A percentile compares a stretch with the other conserved stretches of the same genome.
Evolutionary conservation across 2,113 vertebrate genomes (phyloP).

Genomic region (Ictidomys tridecemlineatus): DNA sequence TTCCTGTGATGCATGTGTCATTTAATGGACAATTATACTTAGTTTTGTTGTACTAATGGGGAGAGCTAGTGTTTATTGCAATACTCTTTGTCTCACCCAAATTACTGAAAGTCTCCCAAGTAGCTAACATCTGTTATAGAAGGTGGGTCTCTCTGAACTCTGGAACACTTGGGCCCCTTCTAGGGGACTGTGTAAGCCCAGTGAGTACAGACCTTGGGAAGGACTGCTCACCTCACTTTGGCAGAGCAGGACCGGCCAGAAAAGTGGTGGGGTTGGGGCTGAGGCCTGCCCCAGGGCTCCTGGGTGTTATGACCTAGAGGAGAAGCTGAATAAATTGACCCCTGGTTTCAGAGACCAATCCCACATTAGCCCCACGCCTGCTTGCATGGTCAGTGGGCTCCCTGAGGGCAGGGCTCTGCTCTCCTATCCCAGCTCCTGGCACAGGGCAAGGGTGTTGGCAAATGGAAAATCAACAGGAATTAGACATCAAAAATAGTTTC

Average conservation of each 20-base stretch:
- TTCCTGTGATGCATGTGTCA: neutral
- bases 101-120: neutral
- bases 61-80: neutral
- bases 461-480: neutral
- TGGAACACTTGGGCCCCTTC: neutral
- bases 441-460: neutral
- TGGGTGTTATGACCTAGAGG: rapidly evolving
- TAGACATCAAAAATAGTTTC: neutral
- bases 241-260: too few relatives aligned
- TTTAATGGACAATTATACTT: too few relatives aligned
- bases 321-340: neutral
- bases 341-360: neutral
- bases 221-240: neutral
- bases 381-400: rapidly evolving
- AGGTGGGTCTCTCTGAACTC: neutral
- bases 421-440: neutral
- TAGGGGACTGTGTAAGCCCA: too few relatives aligned
- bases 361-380: rapidly evolving
- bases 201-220: neutral
- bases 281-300: neutral
- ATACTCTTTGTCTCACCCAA: neutral
- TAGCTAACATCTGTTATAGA: neutral
- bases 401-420: neutral
- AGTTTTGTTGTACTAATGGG: neutral
- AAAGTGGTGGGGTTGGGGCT: too few relatives aligned